phyloP scores from a whole-genome alignment of 2,797 vertebrate species.

The Rhabdophis nuchalis region DNA sequence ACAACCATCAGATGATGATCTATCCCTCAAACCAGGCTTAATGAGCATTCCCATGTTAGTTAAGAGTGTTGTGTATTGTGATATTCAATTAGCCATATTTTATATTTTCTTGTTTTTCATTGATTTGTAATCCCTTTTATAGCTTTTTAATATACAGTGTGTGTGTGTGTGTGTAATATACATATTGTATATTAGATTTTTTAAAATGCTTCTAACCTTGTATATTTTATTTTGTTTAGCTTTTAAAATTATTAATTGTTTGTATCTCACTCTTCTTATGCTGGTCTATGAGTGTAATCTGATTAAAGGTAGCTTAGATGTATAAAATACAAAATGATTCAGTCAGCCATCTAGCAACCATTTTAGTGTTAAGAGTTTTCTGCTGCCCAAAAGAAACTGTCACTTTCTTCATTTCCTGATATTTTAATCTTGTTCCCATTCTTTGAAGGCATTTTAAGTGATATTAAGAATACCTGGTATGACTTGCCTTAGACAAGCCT shows the following conservation, averaged over 20 bases:
- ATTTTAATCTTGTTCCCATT: not conserved
- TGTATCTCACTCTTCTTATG: not conserved
- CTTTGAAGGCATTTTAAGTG: not conserved
- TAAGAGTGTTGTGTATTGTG: no score
- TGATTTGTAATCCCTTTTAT: no score
- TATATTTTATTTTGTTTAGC: not conserved
- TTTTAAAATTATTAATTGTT: not conserved
- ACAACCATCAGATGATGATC: not conserved
- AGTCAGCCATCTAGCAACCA: not conserved
- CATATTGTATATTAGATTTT: no score
- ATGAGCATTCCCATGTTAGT: no score
- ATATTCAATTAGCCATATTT: no score
- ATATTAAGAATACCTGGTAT: not conserved
- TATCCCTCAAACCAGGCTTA: no score
- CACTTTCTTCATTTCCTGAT: not conserved
- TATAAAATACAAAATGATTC: not conserved
- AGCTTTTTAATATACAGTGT: no score
- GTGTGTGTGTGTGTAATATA: no score
- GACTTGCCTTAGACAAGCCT: not conserved
- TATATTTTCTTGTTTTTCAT: no score
- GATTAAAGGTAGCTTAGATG: not conserved
- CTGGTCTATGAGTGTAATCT: not conserved
- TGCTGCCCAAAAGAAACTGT: not conserved
- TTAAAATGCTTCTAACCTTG: not conserved
- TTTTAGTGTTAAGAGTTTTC: not conserved